phyloP scores from a whole-genome alignment of 2,888 invertebrate genomes.

The Drosophila formosana region DNA sequence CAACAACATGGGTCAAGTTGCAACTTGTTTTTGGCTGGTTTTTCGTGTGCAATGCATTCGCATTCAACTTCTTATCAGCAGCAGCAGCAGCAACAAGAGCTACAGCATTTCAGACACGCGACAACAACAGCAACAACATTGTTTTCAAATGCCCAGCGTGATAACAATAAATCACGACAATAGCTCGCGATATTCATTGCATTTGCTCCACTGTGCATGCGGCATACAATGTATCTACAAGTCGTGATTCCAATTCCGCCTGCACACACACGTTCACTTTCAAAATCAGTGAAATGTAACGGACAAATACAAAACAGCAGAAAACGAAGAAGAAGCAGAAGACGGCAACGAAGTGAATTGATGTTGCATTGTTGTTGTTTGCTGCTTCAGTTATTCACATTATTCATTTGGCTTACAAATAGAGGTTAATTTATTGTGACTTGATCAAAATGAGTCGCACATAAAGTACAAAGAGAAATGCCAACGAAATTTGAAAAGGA shows the following conservation, averaged over 20 bases:
- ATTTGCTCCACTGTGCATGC: conserved; percentile 53
- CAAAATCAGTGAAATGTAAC: conserved; percentile 83
- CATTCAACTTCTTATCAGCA: conserved; percentile 60
- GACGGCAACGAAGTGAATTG: conserved; percentile 45
- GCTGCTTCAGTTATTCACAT: conserved; percentile 65
- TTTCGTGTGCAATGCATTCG: conserved; percentile 41
- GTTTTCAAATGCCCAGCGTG: conserved; percentile 43
- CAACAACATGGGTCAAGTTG: conserved; percentile 54
- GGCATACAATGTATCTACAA: conserved; percentile 43
- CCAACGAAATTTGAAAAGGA: conserved; percentile 7
- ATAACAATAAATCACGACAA: conserved; percentile 52
- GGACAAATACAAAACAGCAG: conserved; percentile 37
- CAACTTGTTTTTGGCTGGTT: conserved; percentile 61
- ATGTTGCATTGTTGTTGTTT: conserved; percentile 49
- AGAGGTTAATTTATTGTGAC: conserved; percentile 71
- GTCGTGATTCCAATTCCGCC: conserved; percentile 74
- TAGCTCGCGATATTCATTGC: conserved; percentile 8
- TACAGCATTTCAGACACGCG: conserved; percentile 47
- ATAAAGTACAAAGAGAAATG: conserved; percentile 45
- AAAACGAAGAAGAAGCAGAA: conserved; percentile 8
- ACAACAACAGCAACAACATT: conserved; percentile 41
- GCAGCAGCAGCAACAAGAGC: conserved; percentile 30
- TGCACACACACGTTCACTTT: conserved; percentile 79
- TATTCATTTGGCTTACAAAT: conserved; percentile 76
- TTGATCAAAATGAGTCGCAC: conserved; percentile 56